A percentile compares a stretch with the other conserved stretches of the same genome.
Evolutionary conservation across 2,888 invertebrate genomes (phyloP).

Genomic region (Lycocerus yunnanus): DNA sequence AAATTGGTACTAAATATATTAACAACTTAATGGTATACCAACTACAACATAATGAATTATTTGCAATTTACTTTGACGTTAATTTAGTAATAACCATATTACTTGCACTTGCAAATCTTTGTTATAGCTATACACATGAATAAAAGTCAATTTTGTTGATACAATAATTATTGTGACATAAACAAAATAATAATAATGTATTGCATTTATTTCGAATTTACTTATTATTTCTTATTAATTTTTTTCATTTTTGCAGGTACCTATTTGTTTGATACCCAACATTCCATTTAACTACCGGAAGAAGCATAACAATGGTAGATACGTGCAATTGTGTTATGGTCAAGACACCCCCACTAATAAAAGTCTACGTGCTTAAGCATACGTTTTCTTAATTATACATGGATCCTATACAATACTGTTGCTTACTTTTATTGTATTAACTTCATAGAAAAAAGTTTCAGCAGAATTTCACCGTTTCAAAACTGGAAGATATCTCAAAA

Average conservation of each 20-base stretch:
- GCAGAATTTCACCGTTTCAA: neutral
- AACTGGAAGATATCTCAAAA: neutral
- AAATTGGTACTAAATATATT: conserved; percentile 1
- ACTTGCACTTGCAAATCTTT: neutral
- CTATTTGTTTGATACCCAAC: conserved; percentile 13
- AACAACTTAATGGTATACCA: neutral
- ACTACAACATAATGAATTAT: conserved; percentile 13
- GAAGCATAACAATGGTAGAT: conserved; percentile 51
- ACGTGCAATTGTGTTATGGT: conserved; percentile 52
- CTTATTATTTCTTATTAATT: neutral
- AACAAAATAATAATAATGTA: neutral
- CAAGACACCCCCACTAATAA: conserved; percentile 43
- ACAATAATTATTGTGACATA: neutral
- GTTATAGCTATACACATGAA: neutral
- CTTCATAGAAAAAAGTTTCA: neutral
- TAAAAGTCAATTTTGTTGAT: neutral
- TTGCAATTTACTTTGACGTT: conserved; percentile 23
- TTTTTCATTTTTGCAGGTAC: conserved; percentile 18
- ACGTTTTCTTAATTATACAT: conserved; percentile 35
- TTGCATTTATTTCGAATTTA: neutral
- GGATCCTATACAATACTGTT: conserved; percentile 40
- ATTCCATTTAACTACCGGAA: conserved; percentile 48
- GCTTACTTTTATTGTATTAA: conserved; percentile 8
- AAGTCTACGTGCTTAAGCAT: conserved; percentile 48
- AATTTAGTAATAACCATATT: conserved; percentile 19